Percentiles rank a stretch among this genome's conserved stretches.
phyloP scores from a whole-genome alignment of 35 echinoderm and acorn worm species.

The Holothuria glaberrima region DNA sequence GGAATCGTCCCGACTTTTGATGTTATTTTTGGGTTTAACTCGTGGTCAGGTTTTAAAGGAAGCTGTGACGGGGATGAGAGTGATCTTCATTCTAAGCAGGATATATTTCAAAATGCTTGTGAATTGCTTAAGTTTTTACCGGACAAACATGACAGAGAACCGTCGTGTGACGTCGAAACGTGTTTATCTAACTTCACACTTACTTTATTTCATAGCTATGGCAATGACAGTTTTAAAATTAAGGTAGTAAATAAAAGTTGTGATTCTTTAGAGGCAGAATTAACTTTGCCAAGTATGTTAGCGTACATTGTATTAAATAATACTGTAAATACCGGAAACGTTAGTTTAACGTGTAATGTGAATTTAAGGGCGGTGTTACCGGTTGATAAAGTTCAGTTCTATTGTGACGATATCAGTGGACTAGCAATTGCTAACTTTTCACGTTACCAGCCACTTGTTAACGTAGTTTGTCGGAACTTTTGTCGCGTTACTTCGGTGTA shows the following conservation, averaged over 20 bases:
- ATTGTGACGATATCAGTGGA: too few relatives aligned
- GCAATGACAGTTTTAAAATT: too few relatives aligned
- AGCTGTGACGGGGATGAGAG: neutral
- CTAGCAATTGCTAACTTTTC: too few relatives aligned
- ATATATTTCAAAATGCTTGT: slow-evolving; percentile 46
- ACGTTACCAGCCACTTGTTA: too few relatives aligned
- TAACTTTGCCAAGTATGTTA: neutral
- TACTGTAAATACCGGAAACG: neutral
- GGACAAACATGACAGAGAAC: too few relatives aligned
- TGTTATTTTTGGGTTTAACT: slow-evolving; percentile 11
- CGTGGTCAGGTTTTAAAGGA: neutral
- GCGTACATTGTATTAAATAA: slow-evolving; percentile 7
- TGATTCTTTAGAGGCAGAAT: neutral
- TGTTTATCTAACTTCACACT: too few relatives aligned
- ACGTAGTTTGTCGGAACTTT: too few relatives aligned
- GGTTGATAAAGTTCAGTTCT: too few relatives aligned
- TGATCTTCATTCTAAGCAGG: neutral
- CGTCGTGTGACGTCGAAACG: too few relatives aligned
- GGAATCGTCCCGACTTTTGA: neutral
- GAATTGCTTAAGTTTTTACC: neutral
- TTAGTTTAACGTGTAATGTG: neutral
- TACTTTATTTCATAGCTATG: too few relatives aligned
- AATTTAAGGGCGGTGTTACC: too few relatives aligned
- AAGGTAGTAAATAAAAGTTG: neutral
- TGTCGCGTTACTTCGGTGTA: too few relatives aligned